These are phyloP conservation scores for Neoitamus cyanurus DNA, from an alignment of 2,888 invertebrate genomes.

Conservation along the genomic window DNA sequence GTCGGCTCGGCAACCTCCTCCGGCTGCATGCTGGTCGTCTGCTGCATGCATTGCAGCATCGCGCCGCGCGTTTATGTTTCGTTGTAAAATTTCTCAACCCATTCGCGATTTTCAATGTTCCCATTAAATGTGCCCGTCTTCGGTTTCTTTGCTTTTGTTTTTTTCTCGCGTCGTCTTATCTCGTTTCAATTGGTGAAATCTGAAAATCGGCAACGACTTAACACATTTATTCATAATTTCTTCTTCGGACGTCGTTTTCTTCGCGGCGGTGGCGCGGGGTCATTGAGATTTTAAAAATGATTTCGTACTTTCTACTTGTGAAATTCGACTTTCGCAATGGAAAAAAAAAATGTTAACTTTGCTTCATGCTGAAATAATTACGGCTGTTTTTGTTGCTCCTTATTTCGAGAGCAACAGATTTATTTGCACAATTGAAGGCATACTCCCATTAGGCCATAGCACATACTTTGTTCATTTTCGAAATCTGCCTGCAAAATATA, in stretches of 20 bases:
- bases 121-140: neutral
- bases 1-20: neutral
- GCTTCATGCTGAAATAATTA: neutral
- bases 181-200: conserved; percentile 1
- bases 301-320: conserved; percentile 5
- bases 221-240: conserved; percentile 5
- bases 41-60: neutral
- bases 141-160: neutral
- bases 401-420: neutral
- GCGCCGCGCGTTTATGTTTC: neutral
- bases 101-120: conserved; percentile 1
- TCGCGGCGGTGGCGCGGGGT: neutral
- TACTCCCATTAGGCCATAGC: neutral
- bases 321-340: neutral
- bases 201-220: conserved; percentile 1
- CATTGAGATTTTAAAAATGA: neutral
- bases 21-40: neutral
- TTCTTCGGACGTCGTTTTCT: neutral
- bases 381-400: neutral
- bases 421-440: neutral
- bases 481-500: neutral
- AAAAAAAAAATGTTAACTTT: neutral
- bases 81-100: neutral
- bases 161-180: neutral
- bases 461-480: neutral